A percentile compares a stretch with the other conserved stretches of the same genome.
phyloP scores from a whole-genome alignment of 2,797 vertebrate genomes.

The Fratercula arctica region DNA sequence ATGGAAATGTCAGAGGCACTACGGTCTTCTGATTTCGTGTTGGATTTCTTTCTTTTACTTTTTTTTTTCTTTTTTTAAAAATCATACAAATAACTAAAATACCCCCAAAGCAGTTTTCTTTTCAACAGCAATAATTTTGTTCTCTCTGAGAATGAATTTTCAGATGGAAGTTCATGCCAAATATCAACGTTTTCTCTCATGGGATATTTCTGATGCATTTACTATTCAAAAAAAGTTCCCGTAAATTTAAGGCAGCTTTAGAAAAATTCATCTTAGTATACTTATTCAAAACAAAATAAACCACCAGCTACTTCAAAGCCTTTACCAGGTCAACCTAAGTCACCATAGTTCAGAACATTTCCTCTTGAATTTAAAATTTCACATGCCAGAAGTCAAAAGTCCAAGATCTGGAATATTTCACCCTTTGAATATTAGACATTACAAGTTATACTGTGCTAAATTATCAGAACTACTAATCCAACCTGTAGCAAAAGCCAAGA shows the following conservation, averaged over 20 bases:
- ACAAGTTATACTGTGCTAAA: not conserved
- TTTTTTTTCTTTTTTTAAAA: too few species aligned
- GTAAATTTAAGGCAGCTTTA: constrained; percentile 3
- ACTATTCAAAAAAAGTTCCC: not conserved
- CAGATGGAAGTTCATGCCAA: not conserved
- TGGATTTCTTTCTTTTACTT: not conserved
- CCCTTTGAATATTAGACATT: constrained; percentile 5
- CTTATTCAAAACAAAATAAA: constrained; percentile 2
- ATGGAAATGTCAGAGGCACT: not conserved
- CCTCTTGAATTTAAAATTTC: constrained; percentile 31
- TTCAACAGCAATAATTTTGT: not conserved
- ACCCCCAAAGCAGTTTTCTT: not conserved
- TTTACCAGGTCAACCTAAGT: constrained; percentile 3
- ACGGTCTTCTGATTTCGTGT: not conserved
- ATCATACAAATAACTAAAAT: not conserved
- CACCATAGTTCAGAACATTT: constrained; percentile 9
- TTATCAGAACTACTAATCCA: constrained; percentile 17
- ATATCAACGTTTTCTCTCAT: not conserved
- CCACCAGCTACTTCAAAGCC: constrained; percentile 15
- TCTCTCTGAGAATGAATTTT: not conserved
- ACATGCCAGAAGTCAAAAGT: constrained; percentile 18
- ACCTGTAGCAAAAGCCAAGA: constrained; percentile 21
- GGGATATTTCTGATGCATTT: not conserved
- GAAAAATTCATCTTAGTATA: not conserved
- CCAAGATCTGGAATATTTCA: constrained; percentile 39